Conservation (phyloP, 92 coral and sea anemone genomes). For the Micromussa lordhowensis region DNA sequence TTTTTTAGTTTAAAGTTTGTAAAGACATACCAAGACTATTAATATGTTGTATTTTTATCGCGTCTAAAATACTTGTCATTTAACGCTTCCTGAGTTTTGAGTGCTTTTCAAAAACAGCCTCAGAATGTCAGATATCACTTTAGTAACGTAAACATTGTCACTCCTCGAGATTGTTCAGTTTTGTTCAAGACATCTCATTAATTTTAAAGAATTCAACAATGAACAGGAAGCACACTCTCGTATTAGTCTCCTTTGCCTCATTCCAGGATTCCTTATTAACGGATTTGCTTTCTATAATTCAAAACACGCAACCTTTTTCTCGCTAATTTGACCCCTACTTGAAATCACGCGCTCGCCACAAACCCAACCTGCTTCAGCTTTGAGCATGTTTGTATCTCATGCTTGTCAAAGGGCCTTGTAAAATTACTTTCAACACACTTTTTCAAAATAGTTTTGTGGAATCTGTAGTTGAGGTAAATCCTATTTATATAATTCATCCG, state of each 20-base stretch:
- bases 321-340: slow-evolving; percentile 2
- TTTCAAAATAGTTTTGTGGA: slow-evolving; percentile 5
- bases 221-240: slow-evolving; percentile 46
- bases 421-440: background rate
- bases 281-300: slow-evolving; percentile 24
- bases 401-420: background rate
- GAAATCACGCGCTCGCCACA: background rate
- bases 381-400: background rate
- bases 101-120: slow-evolving; percentile 45
- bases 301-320: slow-evolving; percentile 31
- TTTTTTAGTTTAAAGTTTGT: slow-evolving; percentile 5
- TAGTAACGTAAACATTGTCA: slow-evolving; percentile 49
- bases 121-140: slow-evolving; percentile 51
- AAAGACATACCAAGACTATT: slow-evolving; percentile 39
- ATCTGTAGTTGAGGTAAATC: background rate
- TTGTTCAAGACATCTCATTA: slow-evolving; percentile 45
- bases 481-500: background rate
- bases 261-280: slow-evolving; percentile 11
- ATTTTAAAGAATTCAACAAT: slow-evolving; percentile 43
- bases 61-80: slow-evolving; percentile 33
- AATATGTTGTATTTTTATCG: slow-evolving; percentile 42
- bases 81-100: slow-evolving; percentile 52
- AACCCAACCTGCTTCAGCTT: background rate
- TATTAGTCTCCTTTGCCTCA: slow-evolving; percentile 16
- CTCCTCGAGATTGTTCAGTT: slow-evolving; percentile 30